phyloP scores from a whole-genome alignment of 2,113 vertebrate species.

The Lagopus leucura region DNA sequence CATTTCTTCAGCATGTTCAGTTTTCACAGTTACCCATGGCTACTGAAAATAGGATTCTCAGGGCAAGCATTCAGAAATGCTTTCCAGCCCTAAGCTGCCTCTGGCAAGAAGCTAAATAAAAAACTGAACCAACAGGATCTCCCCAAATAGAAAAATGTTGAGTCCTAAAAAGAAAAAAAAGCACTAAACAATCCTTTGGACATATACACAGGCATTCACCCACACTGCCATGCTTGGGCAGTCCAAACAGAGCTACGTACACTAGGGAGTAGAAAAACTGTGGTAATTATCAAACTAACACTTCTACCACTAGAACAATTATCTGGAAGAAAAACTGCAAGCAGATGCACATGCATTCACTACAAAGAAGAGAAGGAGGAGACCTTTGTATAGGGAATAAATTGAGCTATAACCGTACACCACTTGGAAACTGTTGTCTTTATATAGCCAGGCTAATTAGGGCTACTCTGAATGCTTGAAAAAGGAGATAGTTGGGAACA shows the following conservation, averaged over 20 bases:
- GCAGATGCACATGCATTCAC: background rate
- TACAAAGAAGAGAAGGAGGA: background rate
- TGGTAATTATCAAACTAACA: background rate
- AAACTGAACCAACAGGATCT: background rate
- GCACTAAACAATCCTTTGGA: background rate
- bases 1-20: background rate
- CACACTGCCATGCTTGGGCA: background rate
- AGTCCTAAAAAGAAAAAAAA: too few species aligned
- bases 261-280: background rate
- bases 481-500: background rate
- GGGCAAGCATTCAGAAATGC: background rate
- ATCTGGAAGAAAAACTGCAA: background rate
- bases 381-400: background rate
- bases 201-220: accelerated
- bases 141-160: background rate
- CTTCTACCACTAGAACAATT: background rate
- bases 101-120: background rate
- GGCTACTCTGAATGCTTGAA: background rate
- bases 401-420: background rate
- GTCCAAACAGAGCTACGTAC: background rate
- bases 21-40: background rate
- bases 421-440: background rate
- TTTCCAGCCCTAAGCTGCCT: background rate
- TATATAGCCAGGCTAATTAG: background rate
- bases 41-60: background rate